Evolutionary conservation across 2,888 invertebrate genomes (phyloP).

Genomic region (Pseudanteris insignis): DNA sequence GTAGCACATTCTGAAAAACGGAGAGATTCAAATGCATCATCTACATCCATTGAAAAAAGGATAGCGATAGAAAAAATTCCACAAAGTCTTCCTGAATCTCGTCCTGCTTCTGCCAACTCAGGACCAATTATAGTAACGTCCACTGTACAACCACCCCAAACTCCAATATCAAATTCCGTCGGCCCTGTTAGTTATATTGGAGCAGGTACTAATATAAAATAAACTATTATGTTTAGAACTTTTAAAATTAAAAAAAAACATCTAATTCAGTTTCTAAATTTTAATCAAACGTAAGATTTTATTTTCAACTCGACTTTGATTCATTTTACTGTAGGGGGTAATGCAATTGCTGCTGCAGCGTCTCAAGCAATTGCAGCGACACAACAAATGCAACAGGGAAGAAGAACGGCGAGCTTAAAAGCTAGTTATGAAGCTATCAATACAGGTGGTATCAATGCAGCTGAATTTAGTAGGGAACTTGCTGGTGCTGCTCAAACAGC

Average conservation of each 20-base stretch:
- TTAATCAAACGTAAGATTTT: too few relatives aligned
- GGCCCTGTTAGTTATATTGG: constrained; percentile 75
- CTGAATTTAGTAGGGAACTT: constrained; percentile 76
- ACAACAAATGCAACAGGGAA: constrained; percentile 93
- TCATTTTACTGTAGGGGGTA: constrained; percentile 65
- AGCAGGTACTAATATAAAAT: too few relatives aligned
- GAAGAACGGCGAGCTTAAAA: constrained; percentile 91
- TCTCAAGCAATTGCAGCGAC: constrained; percentile 96
- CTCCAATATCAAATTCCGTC: constrained; percentile 59
- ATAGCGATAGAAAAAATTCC: constrained; percentile 64
- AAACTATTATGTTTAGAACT: too few relatives aligned
- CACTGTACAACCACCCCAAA: constrained; percentile 57
- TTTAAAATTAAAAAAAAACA: too few relatives aligned
- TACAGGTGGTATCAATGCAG: constrained; percentile 73
- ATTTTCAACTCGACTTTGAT: background rate
- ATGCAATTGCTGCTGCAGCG: constrained; percentile 92
- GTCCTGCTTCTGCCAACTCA: constrained; percentile 63
- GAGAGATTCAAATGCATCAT: constrained; percentile 75
- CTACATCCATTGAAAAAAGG: constrained; percentile 68
- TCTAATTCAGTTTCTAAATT: too few relatives aligned
- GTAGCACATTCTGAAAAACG: constrained; percentile 77
- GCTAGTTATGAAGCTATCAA: constrained; percentile 93
- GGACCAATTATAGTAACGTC: constrained; percentile 58
- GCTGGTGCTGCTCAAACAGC: constrained; percentile 79
- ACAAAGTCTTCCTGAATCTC: constrained; percentile 60